phyloP scores from a whole-genome alignment of 2,888 invertebrate species.

The Pheosia gnoma region DNA sequence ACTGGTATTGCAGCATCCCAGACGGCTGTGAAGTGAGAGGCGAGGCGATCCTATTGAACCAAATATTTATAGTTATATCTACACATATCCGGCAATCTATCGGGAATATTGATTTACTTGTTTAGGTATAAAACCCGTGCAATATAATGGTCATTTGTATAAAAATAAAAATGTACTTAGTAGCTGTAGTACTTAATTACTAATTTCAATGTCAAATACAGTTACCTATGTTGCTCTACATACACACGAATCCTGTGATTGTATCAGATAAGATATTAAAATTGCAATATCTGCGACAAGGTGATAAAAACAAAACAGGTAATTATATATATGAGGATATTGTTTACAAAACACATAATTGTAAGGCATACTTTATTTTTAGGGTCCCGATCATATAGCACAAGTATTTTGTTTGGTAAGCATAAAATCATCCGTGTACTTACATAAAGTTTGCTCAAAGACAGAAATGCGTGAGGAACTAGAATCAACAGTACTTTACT shows the following conservation, averaged over 20 bases:
- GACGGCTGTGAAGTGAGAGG: slow-evolving; percentile 53
- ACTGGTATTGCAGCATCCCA: slow-evolving; percentile 46
- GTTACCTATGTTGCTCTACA: background rate
- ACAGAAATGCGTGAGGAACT: background rate
- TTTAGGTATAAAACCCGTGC: too few species aligned
- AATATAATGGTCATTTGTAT: background rate
- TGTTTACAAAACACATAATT: slow-evolving; percentile 2
- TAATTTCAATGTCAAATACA: slow-evolving; percentile 11
- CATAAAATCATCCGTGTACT: background rate
- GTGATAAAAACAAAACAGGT: slow-evolving; percentile 10
- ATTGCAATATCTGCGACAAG: slow-evolving; percentile 13
- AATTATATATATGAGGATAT: background rate
- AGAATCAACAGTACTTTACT: too few species aligned
- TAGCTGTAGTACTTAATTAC: background rate
- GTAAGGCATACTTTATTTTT: background rate
- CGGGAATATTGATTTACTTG: background rate
- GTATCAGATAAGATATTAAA: slow-evolving; percentile 21
- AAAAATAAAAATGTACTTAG: too few species aligned
- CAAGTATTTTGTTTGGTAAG: background rate
- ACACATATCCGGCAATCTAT: slow-evolving; percentile 5
- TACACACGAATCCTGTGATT: slow-evolving; percentile 7
- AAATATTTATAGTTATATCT: slow-evolving; percentile 29
- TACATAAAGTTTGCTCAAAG: background rate
- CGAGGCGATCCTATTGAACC: slow-evolving; percentile 44
- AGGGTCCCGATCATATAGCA: background rate